Evolutionary conservation across 2,888 invertebrate species (phyloP).

Genomic region (Sthenelais limicola): DNA sequence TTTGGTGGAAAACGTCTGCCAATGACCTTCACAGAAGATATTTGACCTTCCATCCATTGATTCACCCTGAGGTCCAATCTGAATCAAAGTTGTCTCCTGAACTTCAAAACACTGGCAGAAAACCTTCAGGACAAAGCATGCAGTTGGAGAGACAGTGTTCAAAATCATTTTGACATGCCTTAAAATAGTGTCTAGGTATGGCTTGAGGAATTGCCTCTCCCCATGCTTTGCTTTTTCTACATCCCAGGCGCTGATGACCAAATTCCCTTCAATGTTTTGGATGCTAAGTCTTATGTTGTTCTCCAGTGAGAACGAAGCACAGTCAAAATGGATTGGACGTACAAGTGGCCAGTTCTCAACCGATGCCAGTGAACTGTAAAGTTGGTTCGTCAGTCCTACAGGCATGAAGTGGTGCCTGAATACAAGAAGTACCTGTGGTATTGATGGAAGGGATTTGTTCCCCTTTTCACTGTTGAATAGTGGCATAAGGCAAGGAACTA

Average conservation of each 20-base stretch:
- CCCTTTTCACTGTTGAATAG: background rate
- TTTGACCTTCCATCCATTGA: background rate
- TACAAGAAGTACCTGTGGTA: slow-evolving; percentile 1
- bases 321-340: background rate
- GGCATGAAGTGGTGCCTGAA: slow-evolving; percentile 12
- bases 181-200: too few relatives aligned
- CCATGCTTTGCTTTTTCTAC: background rate
- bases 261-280: background rate
- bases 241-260: background rate
- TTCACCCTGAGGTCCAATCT: background rate
- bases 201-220: too few relatives aligned
- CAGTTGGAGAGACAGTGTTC: slow-evolving; percentile 1
- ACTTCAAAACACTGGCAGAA: background rate
- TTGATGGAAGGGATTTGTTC: background rate
- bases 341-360: background rate
- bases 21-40: slow-evolving; percentile 2
- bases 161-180: too few relatives aligned
- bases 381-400: background rate
- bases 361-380: background rate
- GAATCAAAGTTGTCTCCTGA: background rate
- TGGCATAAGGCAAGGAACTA: slow-evolving; percentile 23
- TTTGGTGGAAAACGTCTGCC: slow-evolving; percentile 14
- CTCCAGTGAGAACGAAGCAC: slow-evolving; percentile 5
- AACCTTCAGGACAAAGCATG: background rate
- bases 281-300: background rate